Percentiles rank a stretch among this genome's conserved stretches.
These are phyloP conservation scores for Orthosia gothica DNA, from an alignment of 2,888 invertebrate genomes.

Conservation along the genomic window DNA sequence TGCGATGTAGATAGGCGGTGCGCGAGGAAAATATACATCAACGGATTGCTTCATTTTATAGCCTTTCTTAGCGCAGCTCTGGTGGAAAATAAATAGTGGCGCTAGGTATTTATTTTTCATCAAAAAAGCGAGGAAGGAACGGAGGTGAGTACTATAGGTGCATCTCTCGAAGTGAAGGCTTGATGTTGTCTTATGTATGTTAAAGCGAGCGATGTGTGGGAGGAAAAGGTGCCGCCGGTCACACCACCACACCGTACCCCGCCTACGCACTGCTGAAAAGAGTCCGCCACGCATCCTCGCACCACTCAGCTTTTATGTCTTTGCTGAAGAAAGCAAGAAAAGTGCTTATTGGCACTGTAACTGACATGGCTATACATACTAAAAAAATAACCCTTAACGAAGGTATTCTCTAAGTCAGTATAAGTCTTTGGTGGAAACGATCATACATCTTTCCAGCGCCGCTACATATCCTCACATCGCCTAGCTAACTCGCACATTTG, in stretches of 20 bases:
- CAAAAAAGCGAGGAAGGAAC: neutral
- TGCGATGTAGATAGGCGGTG: neutral
- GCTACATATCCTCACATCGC: neutral
- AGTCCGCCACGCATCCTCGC: neutral
- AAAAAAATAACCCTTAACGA: too few relatives aligned
- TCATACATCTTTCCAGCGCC: too few relatives aligned
- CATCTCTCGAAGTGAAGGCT: too few relatives aligned
- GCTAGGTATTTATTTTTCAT: neutral
- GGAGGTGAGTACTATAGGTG: too few relatives aligned
- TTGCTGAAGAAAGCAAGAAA: neutral
- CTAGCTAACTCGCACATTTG: neutral
- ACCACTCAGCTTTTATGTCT: neutral
- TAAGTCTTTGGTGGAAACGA: too few relatives aligned
- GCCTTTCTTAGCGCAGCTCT: neutral
- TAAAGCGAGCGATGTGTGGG: too few relatives aligned
- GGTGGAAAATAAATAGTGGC: neutral
- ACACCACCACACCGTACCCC: too few relatives aligned
- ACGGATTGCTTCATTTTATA: neutral
- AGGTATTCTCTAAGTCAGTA: too few relatives aligned
- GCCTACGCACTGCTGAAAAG: neutral
- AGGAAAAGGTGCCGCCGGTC: too few relatives aligned
- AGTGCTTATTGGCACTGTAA: too few relatives aligned
- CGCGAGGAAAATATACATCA: neutral
- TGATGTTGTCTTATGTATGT: too few relatives aligned
- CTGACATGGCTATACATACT: too few relatives aligned